A percentile compares a stretch with the other conserved stretches of the same genome.
Conservation (phyloP, 2,888 invertebrate species). For the Ephialtes manifestator region DNA sequence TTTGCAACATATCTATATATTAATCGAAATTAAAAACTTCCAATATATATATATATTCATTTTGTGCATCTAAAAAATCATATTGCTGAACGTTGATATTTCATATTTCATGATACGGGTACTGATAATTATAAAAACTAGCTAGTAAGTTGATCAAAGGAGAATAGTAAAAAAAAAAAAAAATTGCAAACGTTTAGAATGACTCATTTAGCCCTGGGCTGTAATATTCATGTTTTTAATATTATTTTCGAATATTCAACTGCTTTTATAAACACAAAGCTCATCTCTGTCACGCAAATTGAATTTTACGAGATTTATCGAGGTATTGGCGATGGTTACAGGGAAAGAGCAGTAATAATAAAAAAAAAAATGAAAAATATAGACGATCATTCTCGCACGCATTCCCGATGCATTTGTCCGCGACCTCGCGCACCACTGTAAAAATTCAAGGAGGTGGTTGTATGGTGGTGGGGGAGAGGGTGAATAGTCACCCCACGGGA, state of each 20-base stretch:
- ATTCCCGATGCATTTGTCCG: slow-evolving; percentile 56
- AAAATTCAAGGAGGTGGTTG: not conserved
- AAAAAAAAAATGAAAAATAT: slow-evolving; percentile 15
- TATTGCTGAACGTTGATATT: too few species aligned
- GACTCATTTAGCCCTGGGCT: not conserved
- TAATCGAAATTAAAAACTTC: too few species aligned
- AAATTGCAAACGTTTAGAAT: not conserved
- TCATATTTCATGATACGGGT: too few species aligned
- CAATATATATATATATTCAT: too few species aligned
- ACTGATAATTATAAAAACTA: too few species aligned
- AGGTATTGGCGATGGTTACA: slow-evolving; percentile 12
- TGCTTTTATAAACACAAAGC: slow-evolving; percentile 7
- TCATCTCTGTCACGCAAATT: slow-evolving; percentile 29
- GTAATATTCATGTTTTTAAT: not conserved
- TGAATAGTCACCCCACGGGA: slow-evolving; percentile 63
- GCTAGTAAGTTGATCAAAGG: not conserved
- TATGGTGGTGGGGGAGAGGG: slow-evolving; percentile 29
- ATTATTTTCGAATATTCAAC: not conserved
- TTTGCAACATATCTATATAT: too few species aligned
- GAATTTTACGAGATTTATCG: slow-evolving; percentile 34
- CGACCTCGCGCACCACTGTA: slow-evolving; percentile 35
- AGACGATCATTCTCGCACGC: slow-evolving; percentile 57
- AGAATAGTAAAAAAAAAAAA: too few species aligned
- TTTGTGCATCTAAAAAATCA: too few species aligned
- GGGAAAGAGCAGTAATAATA: slow-evolving; percentile 27